Conservation (phyloP, 1,140 invertebrate species). For the Goniozus legneri region DNA sequence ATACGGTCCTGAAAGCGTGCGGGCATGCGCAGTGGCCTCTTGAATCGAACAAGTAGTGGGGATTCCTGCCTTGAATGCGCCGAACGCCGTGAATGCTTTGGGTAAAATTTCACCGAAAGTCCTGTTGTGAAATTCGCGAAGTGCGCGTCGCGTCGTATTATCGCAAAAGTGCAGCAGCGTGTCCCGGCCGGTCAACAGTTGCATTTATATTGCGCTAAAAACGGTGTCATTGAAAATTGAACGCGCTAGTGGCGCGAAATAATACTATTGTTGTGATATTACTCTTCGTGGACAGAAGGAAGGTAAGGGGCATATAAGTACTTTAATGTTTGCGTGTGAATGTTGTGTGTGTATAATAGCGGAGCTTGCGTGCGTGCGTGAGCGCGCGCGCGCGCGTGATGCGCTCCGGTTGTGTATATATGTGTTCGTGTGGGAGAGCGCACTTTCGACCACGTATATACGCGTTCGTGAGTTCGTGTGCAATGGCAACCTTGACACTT, state of each 20-base stretch:
- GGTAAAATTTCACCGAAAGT: constrained; percentile 35
- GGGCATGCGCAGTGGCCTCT: constrained; percentile 30
- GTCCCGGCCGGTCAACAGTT: neutral
- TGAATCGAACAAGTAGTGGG: constrained; percentile 41
- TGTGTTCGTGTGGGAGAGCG: neutral
- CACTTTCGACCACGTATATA: constrained; percentile 4
- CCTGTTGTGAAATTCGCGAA: constrained; percentile 16
- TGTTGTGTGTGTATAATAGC: neutral
- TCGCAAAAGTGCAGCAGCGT: too few species aligned
- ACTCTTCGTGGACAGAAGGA: constrained; percentile 11
- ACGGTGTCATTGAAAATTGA: constrained; percentile 24
- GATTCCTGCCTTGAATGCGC: constrained; percentile 25
- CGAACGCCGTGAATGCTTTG: constrained; percentile 28
- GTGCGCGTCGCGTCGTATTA: constrained; percentile 10
- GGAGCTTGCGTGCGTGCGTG: constrained; percentile 5
- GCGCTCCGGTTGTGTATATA: neutral
- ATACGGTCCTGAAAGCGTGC: constrained; percentile 25
- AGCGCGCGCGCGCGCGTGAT: neutral
- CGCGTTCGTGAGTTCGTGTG: constrained; percentile 23
- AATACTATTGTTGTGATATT: constrained; percentile 42
- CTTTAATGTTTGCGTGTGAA: too few species aligned
- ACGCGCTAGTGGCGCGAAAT: constrained; percentile 13
- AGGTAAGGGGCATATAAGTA: neutral
- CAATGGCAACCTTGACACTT: constrained; percentile 52
- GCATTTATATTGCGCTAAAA: neutral